These are phyloP conservation scores for Esperia sulphurella DNA, from an alignment of 2,888 invertebrate species.

Conservation along the genomic window DNA sequence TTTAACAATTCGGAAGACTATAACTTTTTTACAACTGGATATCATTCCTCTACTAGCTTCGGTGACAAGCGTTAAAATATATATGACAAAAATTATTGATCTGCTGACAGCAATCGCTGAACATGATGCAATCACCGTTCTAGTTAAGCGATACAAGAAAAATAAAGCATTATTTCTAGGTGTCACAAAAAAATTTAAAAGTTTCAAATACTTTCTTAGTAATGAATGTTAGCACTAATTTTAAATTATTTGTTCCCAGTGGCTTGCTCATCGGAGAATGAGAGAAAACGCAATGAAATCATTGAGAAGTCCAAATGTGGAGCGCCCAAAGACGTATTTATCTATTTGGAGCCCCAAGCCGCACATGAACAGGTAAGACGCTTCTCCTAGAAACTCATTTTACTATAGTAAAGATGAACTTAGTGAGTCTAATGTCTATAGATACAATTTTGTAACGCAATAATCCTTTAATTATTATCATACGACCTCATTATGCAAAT, in stretches of 20 bases:
- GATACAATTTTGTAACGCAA: constrained; percentile 14
- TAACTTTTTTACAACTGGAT: too few species aligned
- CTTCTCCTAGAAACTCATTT: constrained; percentile 10
- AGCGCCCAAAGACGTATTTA: constrained; percentile 61
- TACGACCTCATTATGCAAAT: constrained; percentile 20
- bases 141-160: constrained; percentile 15
- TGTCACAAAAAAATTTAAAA: not conserved
- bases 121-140: constrained; percentile 24
- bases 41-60: too few species aligned
- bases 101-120: not conserved
- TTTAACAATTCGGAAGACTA: too few species aligned
- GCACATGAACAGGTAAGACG: constrained; percentile 56
- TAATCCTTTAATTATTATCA: constrained; percentile 16
- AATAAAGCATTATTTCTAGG: not conserved
- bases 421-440: not conserved
- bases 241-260: constrained; percentile 37
- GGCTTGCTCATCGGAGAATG: constrained; percentile 46
- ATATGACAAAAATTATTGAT: not conserved
- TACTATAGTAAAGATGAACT: not conserved
- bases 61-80: too few species aligned
- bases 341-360: constrained; percentile 45
- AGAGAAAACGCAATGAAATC: constrained; percentile 44
- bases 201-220: too few species aligned
- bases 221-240: constrained; percentile 6
- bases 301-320: constrained; percentile 63